Evolutionary conservation across 1,140 invertebrate genomes (phyloP), one percentile per base, ranked within the genome.

Genomic region (Drosophila arawakana): DNA sequence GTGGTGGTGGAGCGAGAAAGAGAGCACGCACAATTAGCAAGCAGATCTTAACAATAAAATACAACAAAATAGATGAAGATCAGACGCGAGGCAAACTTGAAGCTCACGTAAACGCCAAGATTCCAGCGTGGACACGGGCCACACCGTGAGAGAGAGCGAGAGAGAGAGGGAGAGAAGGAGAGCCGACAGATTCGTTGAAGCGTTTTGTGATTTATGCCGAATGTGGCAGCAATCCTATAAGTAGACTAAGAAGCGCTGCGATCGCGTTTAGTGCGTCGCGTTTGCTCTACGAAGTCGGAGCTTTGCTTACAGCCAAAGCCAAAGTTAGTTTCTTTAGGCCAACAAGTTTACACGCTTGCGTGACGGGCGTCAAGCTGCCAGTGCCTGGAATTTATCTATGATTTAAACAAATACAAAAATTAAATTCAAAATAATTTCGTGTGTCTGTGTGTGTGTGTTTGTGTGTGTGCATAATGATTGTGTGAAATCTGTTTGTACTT

Each of bases 191-290:
- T 35, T 30, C 50, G 8, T 18, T 37, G 6, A 54, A 54, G 50
- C 50, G 50, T 57, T 30, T 30, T 59, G 57, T 59, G 57, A 59
- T 21, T 59, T 59, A 59, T 59, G 49, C 49, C 54, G 35, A 11
- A 5, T 39, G 13, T 35, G 34, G 58, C 35, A 1, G 55, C 41
- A 7, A 71, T 58, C 70, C 62, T 84, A 88, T 88, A 88, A 88
- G 83, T 88, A 88, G 83, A 84, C 84, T 88, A 89, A 88, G 83
- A 89, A 89, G 83, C 80, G 67, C 62, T 73, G 63, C 71, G 84
- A 89, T 89, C 84, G 83, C 80, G 73, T 89, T 88, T 84, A 88
- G 84, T 88, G 68, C 84, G 80, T 80, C 75, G 84, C 84, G 84
- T 78, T 78, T 81, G 77, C 84, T 89, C 65, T 58, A 68, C 85